A percentile compares a stretch with the other conserved stretches of the same genome.
Evolutionary conservation across 2,797 vertebrate genomes (phyloP).

Genomic region (Micrastur ruficollis): DNA sequence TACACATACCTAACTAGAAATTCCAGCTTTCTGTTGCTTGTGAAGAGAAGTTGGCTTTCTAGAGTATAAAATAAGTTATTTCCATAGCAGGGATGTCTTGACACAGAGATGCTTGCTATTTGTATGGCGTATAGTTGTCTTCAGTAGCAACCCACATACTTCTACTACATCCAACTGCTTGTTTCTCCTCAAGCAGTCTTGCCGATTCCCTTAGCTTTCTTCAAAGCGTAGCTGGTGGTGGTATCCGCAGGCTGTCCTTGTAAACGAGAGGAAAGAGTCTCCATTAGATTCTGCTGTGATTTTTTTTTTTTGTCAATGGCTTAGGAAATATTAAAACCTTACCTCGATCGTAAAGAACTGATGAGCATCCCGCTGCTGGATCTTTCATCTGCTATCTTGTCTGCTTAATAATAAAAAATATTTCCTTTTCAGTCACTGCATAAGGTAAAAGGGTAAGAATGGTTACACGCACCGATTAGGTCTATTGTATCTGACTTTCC

Average conservation of each 20-base stretch:
- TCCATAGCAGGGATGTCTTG: not conserved
- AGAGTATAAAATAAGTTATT: not conserved
- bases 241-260: not conserved
- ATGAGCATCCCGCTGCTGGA: not conserved
- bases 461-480: not conserved
- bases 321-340: not conserved
- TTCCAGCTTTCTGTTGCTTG: not conserved
- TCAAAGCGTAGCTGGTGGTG: not conserved
- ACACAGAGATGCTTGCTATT: not conserved
- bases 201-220: not conserved
- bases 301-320: not conserved
- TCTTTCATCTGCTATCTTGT: not conserved
- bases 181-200: not conserved
- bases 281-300: not conserved
- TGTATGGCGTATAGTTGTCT: not conserved
- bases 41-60: not conserved
- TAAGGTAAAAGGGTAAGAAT: not conserved
- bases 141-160: not conserved
- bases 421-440: not conserved
- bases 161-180: not conserved
- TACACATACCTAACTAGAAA: not conserved
- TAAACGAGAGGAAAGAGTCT: not conserved
- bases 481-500: not conserved
- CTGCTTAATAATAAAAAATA: not conserved
- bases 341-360: not conserved